Evolutionary conservation across 2,888 invertebrate species (phyloP), one percentile per base, ranked within the genome.

Genomic region (Lamellibrachia satsuma): DNA sequence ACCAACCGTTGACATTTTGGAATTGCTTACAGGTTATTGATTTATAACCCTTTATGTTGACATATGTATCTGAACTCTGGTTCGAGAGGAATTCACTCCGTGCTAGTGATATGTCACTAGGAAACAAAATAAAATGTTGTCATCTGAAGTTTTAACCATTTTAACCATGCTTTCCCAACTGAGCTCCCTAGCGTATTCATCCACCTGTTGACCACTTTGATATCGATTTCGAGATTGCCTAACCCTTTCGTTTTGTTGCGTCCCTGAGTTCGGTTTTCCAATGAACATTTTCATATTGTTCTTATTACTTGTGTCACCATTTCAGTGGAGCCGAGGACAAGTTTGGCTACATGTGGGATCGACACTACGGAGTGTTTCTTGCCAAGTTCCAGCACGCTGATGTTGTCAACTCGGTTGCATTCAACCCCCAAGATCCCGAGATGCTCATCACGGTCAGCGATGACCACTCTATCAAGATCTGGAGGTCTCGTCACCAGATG

Each of bases 331-430:
- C 98, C 55, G 98, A 98, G 96, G 98, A 98, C 95, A 97, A 97
- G 95, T 98, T 98, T 95, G 98, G 98, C 2, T 98, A 98, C 96
- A 96, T 98, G 39, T 98, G 98, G 98, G 98, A 98, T 95, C 97
- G 98, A 92, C 98, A 98, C 95, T 98, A 98, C 95, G 98, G 98
- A 7, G 97, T 98, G 7, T 98, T 98, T 95, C 96, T 98, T 93
- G 97, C 97, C 0, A 98, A 98, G 95, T 98, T 98, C 94, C 98
- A 98, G 3, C 98, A 98, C 96, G 96, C 96, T 0, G 98, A 98
- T 96, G 98, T 98, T 9, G 98, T 98, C 0, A 98, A 98, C 96
- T 98, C 98, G 51, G 98, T 98, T 1, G 98, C 98, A 3, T 98
- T 98, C 95, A 98, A 98, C 97, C 98, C 98, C 0, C 97, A 97